A percentile compares a stretch with the other conserved stretches of the same genome.
Conservation (phyloP, 1,140 invertebrate species). For the Drosophila tsacasi region DNA sequence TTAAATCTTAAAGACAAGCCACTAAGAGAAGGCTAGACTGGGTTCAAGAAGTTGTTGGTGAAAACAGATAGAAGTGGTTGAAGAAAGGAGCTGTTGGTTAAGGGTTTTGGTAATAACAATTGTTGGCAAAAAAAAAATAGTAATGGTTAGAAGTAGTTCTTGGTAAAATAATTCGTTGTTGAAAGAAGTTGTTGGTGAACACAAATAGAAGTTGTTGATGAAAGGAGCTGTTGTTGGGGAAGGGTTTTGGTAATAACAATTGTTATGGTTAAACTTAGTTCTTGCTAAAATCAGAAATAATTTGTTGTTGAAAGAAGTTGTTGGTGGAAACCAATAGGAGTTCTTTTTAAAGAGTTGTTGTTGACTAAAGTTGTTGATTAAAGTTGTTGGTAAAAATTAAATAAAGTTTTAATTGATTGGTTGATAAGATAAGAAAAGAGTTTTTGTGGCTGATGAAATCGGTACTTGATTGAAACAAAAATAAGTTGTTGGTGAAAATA, state of each 20-base stretch:
- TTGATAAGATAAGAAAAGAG: no score
- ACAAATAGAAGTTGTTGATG: background rate
- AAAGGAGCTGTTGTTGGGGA: background rate
- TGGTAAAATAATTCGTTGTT: background rate
- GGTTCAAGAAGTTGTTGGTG: background rate
- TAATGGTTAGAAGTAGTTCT: no score
- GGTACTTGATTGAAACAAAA: background rate
- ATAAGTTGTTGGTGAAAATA: background rate
- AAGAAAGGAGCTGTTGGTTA: background rate
- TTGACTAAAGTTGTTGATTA: no score
- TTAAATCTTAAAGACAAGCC: background rate
- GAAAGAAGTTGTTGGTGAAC: background rate
- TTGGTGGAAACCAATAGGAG: background rate
- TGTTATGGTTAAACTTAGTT: no score
- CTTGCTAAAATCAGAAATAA: background rate
- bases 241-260: background rate
- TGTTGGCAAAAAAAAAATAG: no score
- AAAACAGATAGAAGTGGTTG: background rate
- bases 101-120: background rate
- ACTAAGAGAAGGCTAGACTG: no score
- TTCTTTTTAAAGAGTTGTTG: no score
- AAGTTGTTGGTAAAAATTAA: no score
- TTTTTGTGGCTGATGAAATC: background rate
- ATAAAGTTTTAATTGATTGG: no score
- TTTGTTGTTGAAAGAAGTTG: background rate